Conservation (phyloP, 2,888 invertebrate genomes). For the Melipona beecheii region DNA sequence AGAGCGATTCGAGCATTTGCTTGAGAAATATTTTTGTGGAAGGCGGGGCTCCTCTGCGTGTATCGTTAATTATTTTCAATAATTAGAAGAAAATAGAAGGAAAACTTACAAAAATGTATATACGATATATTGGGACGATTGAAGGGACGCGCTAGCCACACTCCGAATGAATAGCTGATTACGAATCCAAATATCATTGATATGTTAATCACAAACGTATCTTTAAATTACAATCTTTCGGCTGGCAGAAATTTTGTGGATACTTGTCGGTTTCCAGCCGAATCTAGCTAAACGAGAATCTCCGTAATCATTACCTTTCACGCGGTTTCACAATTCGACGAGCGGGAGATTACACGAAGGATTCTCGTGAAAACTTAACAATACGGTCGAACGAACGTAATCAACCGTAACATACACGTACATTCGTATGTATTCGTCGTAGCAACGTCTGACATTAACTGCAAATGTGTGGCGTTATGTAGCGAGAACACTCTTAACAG, state of each 20-base stretch:
- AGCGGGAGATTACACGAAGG: constrained; percentile 49
- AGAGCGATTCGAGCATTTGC: neutral
- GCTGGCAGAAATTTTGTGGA: neutral
- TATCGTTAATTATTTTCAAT: neutral
- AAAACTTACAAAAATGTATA: neutral
- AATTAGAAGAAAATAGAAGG: constrained; percentile 12
- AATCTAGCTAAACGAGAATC: neutral
- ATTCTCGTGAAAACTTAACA: constrained; percentile 64
- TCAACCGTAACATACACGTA: constrained; percentile 51
- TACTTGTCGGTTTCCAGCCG: neutral
- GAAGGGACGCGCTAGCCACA: neutral
- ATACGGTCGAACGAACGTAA: constrained; percentile 69
- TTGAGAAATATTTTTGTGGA: neutral
- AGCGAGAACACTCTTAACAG: constrained; percentile 69
- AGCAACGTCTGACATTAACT: constrained; percentile 56
- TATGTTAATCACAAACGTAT: constrained; percentile 12
- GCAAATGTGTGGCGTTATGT: constrained; percentile 75
- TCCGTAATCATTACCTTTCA: constrained; percentile 28
- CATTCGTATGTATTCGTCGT: constrained; percentile 14
- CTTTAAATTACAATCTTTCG: constrained; percentile 21
- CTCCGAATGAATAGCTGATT: neutral
- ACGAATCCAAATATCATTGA: neutral
- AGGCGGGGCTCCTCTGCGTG: neutral
- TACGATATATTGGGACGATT: neutral
- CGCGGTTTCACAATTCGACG: constrained; percentile 31